phyloP scores from a whole-genome alignment of 1,140 invertebrate genomes.

The Homarus americanus region DNA sequence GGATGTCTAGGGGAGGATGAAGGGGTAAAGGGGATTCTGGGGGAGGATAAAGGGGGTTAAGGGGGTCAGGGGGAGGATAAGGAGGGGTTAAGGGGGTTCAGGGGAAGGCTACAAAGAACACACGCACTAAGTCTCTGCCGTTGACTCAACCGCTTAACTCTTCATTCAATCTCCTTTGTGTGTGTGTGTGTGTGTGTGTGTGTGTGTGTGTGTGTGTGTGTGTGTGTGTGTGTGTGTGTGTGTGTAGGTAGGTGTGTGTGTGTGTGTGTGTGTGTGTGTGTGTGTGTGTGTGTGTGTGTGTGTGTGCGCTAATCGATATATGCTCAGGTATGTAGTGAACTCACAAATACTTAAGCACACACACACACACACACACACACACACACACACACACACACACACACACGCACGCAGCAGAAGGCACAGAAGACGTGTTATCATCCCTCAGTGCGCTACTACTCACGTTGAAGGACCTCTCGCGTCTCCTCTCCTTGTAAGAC shows the following conservation, averaged over 20 bases:
- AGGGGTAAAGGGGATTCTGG: neutral
- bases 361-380: conserved; percentile 30
- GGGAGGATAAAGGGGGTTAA: neutral
- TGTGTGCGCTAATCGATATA: neutral
- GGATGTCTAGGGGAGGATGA: neutral
- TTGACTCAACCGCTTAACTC: too few species aligned
- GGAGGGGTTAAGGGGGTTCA: too few species aligned
- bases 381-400: conserved; percentile 12
- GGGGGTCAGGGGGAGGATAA: neutral
- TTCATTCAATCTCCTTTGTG: too few species aligned
- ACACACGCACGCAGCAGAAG: too few species aligned
- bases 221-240: conserved; percentile 31
- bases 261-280: conserved; percentile 30
- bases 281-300: conserved; percentile 12
- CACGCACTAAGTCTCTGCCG: too few species aligned
- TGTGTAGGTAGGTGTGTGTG: conserved; percentile 16
- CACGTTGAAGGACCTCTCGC: neutral
- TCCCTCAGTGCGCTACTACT: conserved; percentile 1
- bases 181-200: too few species aligned
- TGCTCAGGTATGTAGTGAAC: neutral
- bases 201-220: conserved; percentile 3
- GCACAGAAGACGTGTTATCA: neutral
- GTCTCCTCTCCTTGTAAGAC: conserved; percentile 17
- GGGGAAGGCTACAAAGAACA: too few species aligned
- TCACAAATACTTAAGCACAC: conserved; percentile 13